Percentiles rank a stretch among this genome's conserved stretches.
phyloP scores from a whole-genome alignment of 2,113 vertebrate genomes.

The Protobothrops flavoviridis region DNA sequence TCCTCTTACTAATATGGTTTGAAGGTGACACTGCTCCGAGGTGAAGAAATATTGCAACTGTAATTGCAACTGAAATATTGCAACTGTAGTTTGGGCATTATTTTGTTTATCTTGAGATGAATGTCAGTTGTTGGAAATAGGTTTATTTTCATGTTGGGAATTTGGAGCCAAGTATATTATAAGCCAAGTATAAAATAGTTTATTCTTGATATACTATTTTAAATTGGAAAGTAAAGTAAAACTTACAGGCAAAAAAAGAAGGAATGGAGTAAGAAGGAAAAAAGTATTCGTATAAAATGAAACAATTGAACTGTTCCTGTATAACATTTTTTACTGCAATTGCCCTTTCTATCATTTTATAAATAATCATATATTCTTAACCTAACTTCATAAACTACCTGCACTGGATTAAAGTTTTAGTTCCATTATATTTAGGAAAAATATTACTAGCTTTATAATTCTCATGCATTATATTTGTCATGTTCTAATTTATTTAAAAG shows the following conservation, averaged over 20 bases:
- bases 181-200: background rate
- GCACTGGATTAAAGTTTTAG: background rate
- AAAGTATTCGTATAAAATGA: background rate
- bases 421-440: background rate
- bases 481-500: background rate
- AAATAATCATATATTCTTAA: background rate
- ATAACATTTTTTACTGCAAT: background rate
- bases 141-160: background rate
- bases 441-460: background rate
- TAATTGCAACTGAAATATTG: background rate
- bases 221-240: conserved; percentile 3
- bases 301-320: background rate
- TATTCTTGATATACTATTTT: background rate
- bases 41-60: background rate
- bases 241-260: background rate
- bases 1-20: background rate
- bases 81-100: background rate
- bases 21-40: background rate
- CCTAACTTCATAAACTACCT: background rate
- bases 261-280: background rate
- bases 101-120: background rate
- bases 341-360: background rate
- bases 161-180: background rate
- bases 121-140: background rate
- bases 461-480: background rate